These are phyloP conservation scores for Reticulitermes lucifugus DNA, from an alignment of 2,888 invertebrate genomes.

Conservation along the genomic window DNA sequence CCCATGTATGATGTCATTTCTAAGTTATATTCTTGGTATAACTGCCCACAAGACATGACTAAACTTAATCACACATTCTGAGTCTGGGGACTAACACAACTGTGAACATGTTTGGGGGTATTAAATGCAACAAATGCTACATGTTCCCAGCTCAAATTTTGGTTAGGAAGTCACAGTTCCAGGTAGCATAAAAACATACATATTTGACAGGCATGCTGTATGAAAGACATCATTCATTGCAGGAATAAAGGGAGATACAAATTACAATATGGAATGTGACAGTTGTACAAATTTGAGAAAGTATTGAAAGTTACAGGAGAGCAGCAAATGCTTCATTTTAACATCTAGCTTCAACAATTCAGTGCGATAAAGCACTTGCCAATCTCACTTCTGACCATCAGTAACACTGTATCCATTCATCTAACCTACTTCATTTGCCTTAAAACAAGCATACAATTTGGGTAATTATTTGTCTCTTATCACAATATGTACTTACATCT, in stretches of 20 bases:
- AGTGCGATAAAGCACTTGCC: neutral
- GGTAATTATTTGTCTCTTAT: neutral
- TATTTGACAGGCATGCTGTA: neutral
- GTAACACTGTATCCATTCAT: neutral
- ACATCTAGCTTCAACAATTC: neutral
- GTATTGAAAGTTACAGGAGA: neutral
- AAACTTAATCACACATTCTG: no score
- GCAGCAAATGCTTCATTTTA: neutral
- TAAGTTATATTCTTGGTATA: no score
- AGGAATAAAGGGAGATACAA: slow-evolving; percentile 5
- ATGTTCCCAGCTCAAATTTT: no score
- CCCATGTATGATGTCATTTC: no score
- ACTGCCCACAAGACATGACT: no score
- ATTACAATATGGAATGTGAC: slow-evolving; percentile 7
- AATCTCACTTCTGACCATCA: neutral
- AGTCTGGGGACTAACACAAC: no score
- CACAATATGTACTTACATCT: neutral
- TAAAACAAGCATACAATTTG: neutral
- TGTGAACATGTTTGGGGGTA: no score
- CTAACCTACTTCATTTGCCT: neutral
- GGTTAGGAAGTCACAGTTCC: no score
- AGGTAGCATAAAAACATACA: neutral
- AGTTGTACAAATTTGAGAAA: slow-evolving; percentile 9
- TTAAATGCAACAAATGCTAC: no score
- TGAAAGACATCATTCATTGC: slow-evolving; percentile 3